Evolutionary conservation across 2,888 invertebrate species (phyloP), one percentile per base, ranked within the genome.

Genomic region (Geophilus truncorum): DNA sequence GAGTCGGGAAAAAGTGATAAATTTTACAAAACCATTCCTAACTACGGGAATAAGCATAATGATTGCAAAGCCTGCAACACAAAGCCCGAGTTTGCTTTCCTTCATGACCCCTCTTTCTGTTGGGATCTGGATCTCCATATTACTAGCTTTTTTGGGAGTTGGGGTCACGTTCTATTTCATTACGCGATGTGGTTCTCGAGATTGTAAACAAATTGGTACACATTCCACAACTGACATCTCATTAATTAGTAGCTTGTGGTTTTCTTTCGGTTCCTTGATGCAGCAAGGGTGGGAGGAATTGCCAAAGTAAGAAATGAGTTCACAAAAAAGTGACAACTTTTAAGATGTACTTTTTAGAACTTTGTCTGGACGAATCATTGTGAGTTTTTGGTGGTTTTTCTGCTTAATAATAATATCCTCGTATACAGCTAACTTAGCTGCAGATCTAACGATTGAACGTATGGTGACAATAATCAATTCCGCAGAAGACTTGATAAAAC

Each of bases 331-430:
- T 9, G 15, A 12, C 4, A 18, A 7, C 15, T 3, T 7, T 10
- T 7, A 75, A 12, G 7, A 10, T 28, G 21, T 15, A 10, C 3
- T 86, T n/a, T n/a, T n/a, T n/a, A 91, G 94, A 86, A 94, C 94
- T 4, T 90, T 95, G 84, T 95, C 96, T 0, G 96, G 96, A 5
- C 91, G 99, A 82, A 97, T 98, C 85, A 98, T 98, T 1, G 97
- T 97, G 62, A 95, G 96, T 57, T 97, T 98, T 0, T 99, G 98
- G 98, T 99, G 98, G 98, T 98, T 98, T 88, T 99, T 99, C 89
- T 98, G 98, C 0, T 90, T 99, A 82, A 98, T 99, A 85, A 91
- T 98, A 81, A 96, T 98, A 83, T 98, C 98, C 80, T 98, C 98
- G 25, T 99, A 99, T 88, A 99, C 99, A 76, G 99, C 99, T 82